Percentiles rank a stretch among this genome's conserved stretches.
Conservation (phyloP, 2,888 invertebrate species). For the Mystacides longicornis region DNA sequence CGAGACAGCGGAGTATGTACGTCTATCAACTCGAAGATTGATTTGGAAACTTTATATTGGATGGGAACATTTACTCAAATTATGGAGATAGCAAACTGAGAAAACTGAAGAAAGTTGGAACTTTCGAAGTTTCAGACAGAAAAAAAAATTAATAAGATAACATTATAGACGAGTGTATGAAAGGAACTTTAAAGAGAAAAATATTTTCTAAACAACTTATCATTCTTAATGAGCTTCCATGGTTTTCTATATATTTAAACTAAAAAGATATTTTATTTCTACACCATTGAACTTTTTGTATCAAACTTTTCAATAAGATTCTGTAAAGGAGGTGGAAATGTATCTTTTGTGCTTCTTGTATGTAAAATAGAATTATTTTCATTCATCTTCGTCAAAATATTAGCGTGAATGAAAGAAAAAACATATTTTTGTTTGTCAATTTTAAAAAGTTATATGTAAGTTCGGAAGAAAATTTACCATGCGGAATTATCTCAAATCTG, state of each 20-base stretch:
- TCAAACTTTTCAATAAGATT: neutral
- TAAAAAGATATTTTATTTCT: no score
- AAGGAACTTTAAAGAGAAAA: no score
- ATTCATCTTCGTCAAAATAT: no score
- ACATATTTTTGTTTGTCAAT: no score
- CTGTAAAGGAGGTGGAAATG: no score
- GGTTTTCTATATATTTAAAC: neutral
- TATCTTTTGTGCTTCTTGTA: no score
- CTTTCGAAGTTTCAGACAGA: neutral
- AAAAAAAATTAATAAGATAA: neutral
- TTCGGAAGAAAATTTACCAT: no score
- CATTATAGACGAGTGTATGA: no score
- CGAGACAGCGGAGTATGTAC: neutral
- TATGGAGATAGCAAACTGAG: neutral
- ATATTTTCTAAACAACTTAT: conserved; percentile 1
- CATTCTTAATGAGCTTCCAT: neutral
- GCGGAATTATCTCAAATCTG: no score
- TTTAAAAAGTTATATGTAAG: no score
- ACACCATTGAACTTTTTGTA: neutral
- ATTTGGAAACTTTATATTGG: neutral
- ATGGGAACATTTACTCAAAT: conserved; percentile 1
- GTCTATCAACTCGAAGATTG: neutral
- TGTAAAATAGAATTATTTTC: no score
- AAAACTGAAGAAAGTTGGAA: neutral
- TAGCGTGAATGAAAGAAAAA: no score